A percentile compares a stretch with the other conserved stretches of the same genome.
Evolutionary conservation across 2,888 invertebrate genomes (phyloP).

Genomic region (Caenorhabditis wallacei): DNA sequence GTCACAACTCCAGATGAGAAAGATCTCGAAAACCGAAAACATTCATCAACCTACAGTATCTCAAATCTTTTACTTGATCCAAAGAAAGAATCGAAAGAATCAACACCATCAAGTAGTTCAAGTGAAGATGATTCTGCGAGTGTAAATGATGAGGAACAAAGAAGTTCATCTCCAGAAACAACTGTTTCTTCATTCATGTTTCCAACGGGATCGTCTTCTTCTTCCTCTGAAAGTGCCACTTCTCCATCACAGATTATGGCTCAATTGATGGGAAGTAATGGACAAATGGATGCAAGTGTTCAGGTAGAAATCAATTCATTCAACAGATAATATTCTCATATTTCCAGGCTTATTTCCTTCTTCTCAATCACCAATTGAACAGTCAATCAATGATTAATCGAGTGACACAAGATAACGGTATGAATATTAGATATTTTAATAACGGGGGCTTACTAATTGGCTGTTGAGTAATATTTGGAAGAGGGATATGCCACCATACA

Average conservation of each 20-base stretch:
- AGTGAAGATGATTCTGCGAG: slow-evolving; percentile 67
- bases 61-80: slow-evolving; percentile 51
- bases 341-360: slow-evolving; percentile 67
- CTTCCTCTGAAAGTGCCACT: slow-evolving; percentile 25
- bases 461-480: slow-evolving; percentile 1
- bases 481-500: slow-evolving; percentile 17
- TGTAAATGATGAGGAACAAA: slow-evolving; percentile 66
- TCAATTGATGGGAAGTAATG: slow-evolving; percentile 22
- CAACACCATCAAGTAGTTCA: slow-evolving; percentile 51
- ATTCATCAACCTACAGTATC: slow-evolving; percentile 60
- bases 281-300: slow-evolving; percentile 40
- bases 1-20: slow-evolving; percentile 35
- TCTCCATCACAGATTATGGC: slow-evolving; percentile 45
- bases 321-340: not conserved
- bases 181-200: slow-evolving; percentile 50
- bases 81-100: slow-evolving; percentile 63
- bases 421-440: not conserved
- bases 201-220: slow-evolving; percentile 36
- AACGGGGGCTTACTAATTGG: slow-evolving; percentile 13
- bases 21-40: slow-evolving; percentile 46
- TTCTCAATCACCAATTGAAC: slow-evolving; percentile 68
- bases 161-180: slow-evolving; percentile 44
- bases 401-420: slow-evolving; percentile 62
- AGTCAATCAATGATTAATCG: slow-evolving; percentile 47
- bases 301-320: slow-evolving; percentile 21